Conservation (phyloP, 2,888 invertebrate species). For the Fissipunctia ypsillon region DNA sequence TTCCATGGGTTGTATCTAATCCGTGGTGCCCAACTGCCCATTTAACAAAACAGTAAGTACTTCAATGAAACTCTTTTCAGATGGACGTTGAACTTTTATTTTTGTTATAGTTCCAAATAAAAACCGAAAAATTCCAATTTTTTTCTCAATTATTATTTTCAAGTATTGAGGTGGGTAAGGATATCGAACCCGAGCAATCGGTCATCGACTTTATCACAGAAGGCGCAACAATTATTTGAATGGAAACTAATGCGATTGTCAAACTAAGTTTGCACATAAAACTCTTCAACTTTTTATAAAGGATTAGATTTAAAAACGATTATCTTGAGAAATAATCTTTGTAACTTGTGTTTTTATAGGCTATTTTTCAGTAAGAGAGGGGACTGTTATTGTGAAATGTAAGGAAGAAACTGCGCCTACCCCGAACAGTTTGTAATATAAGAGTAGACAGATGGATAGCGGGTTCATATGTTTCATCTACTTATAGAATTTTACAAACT, state of each 20-base stretch:
- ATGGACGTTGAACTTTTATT: slow-evolving; percentile 6
- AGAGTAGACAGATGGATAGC: background rate
- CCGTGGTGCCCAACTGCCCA: too few species aligned
- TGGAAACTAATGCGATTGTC: slow-evolving; percentile 8
- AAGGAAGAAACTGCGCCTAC: too few species aligned
- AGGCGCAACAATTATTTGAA: background rate
- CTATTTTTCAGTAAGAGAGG: background rate
- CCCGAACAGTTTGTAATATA: too few species aligned
- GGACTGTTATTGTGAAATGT: background rate
- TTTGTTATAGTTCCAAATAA: slow-evolving; percentile 1
- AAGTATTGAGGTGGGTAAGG: background rate
- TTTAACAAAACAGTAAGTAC: too few species aligned
- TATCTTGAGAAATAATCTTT: background rate
- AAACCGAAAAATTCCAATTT: background rate
- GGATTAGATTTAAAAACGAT: slow-evolving; percentile 14
- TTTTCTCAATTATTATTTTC: slow-evolving; percentile 15
- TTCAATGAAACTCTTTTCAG: background rate
- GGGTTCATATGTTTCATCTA: background rate
- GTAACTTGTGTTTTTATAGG: background rate
- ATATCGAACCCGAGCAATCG: slow-evolving; percentile 29
- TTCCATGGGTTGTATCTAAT: too few species aligned
- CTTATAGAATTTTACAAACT: too few species aligned
- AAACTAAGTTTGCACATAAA: slow-evolving; percentile 22
- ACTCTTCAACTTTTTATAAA: slow-evolving; percentile 2
- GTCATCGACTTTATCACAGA: slow-evolving; percentile 11